phyloP scores from a whole-genome alignment of 2,113 vertebrate species.

The Gorsachius goisagi region DNA sequence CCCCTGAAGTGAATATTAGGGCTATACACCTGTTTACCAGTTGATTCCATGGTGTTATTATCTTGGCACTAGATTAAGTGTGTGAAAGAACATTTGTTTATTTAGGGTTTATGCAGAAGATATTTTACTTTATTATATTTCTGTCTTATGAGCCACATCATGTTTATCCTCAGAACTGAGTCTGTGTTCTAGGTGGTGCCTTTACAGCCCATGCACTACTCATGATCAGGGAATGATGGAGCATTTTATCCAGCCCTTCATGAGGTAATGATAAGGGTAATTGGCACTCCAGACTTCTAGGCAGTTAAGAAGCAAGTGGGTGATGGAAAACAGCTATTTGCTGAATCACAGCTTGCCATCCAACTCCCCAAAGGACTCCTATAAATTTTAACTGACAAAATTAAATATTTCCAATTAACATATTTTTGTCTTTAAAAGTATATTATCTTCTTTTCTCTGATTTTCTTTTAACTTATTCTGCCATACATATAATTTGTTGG shows the following conservation, averaged over 20 bases:
- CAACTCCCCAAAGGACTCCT: not conserved
- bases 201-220: not conserved
- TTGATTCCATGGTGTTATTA: not conserved
- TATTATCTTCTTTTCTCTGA: not conserved
- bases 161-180: not conserved
- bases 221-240: constrained; percentile 12
- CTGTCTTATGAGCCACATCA: not conserved
- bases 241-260: not conserved
- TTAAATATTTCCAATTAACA: not conserved
- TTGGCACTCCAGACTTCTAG: not conserved
- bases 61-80: not conserved
- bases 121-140: constrained; percentile 9
- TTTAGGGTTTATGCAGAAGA: not conserved
- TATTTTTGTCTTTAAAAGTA: not conserved
- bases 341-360: not conserved
- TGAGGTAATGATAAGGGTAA: not conserved
- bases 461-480: not conserved
- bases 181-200: not conserved
- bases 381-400: not conserved
- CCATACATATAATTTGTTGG: not conserved
- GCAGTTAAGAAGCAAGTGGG: not conserved
- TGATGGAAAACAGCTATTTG: constrained; percentile 14
- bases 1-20: not conserved
- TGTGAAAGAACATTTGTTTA: constrained; percentile 7
- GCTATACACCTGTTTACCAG: not conserved